Evolutionary conservation across 2,797 vertebrate species (phyloP), one percentile per base, ranked within the genome.

Genomic region (Galagoides demidoff): DNA sequence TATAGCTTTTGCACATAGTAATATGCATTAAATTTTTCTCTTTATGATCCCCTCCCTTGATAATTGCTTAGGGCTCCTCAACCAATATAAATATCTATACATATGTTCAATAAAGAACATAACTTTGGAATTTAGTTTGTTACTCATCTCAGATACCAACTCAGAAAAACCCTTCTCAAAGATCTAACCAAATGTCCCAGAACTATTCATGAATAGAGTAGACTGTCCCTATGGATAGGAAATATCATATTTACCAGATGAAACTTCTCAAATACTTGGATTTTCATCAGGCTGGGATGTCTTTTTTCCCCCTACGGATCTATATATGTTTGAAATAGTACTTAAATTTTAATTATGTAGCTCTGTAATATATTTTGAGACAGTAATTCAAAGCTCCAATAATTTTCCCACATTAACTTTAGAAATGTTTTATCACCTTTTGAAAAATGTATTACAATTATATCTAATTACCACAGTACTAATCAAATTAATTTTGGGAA

Each of bases 111-210:
- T 29, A 59, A 55, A 79, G 34, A 45, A 76, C 34, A 52, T 64
- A 61, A 64, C 34, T 79, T 85, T 85, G 79, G 13, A 39, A 90
- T 39, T 86, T 61, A 82, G 43, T 86, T 95, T 76, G 25, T 49
- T 86, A 43, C 39, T 82, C 76, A 16, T 29, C 79, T 52, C 73
- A 61, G 70, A 61, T 19, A 76, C 7, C 45, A 25, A 81, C 31
- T 66, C 64, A 66, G 31, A 66, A n/a, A 66, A n/a, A 66, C 19
- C 29, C 70, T 37, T 1, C 20, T 5, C 1, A 37, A 57, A 88
- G 27, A 82, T 20, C 31, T 94, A 78, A 85, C n/a, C 73, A 59
- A 89, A 79, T 84, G 64, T n/a, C 27, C n/a, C 6, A 49, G 79
- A 31, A 85, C 17, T 71, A 17, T 79, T 73, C 31, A 77, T 23